A percentile compares a stretch with the other conserved stretches of the same genome.
Conservation (phyloP, 2,888 invertebrate species). For the Coelinius sp. region DNA sequence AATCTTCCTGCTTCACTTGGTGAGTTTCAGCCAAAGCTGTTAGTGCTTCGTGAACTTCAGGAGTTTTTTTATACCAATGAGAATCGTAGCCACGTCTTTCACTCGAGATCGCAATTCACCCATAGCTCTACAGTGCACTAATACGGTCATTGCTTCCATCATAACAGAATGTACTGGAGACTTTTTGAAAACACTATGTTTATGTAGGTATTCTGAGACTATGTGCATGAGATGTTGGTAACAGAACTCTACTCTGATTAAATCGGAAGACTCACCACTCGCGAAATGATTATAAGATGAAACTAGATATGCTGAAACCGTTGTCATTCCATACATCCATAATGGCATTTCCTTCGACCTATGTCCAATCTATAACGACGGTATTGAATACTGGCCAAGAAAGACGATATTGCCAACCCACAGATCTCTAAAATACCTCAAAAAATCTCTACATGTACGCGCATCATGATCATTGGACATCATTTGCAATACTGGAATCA, state of each 20-base stretch:
- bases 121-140: slow-evolving; percentile 21
- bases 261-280: background rate
- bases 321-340: slow-evolving; percentile 31
- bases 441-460: background rate
- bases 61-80: background rate
- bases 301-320: slow-evolving; percentile 8
- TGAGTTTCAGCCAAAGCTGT: too few species aligned
- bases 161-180: slow-evolving; percentile 5
- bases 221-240: slow-evolving; percentile 37
- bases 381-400: slow-evolving; percentile 7
- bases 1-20: too few species aligned
- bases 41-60: too few species aligned
- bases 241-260: slow-evolving; percentile 22
- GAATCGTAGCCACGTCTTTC: slow-evolving; percentile 19
- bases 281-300: slow-evolving; percentile 25
- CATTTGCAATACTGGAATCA: slow-evolving; percentile 11
- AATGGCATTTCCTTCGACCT: slow-evolving; percentile 19
- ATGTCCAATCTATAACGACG: slow-evolving; percentile 30
- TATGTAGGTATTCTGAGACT: slow-evolving; percentile 15
- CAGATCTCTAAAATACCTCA: background rate
- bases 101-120: slow-evolving; percentile 16
- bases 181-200: slow-evolving; percentile 23
- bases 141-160: slow-evolving; percentile 30
- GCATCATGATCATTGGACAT: slow-evolving; percentile 21
- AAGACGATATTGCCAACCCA: slow-evolving; percentile 8